Percentiles rank a stretch among this genome's conserved stretches.
These are phyloP conservation scores for Oreochromis mossambicus DNA, from an alignment of 2,797 vertebrate genomes.

Conservation along the genomic window DNA sequence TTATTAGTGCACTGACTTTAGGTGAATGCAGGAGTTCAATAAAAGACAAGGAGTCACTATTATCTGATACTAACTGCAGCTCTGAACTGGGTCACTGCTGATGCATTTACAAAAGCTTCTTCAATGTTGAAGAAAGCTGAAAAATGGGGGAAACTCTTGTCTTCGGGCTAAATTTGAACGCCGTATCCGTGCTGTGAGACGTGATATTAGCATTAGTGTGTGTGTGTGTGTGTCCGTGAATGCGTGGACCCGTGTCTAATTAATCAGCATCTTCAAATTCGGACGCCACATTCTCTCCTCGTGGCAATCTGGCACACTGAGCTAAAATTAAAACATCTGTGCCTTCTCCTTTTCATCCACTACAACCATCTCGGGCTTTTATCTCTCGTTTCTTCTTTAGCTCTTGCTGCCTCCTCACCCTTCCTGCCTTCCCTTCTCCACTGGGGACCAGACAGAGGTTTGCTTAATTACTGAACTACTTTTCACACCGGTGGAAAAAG, in stretches of 20 bases:
- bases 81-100: conserved; percentile 36
- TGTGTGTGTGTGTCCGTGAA: not conserved
- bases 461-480: conserved; percentile 74
- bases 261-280: conserved; percentile 51
- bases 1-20: conserved; percentile 29
- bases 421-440: conserved; percentile 43
- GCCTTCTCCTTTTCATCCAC: conserved; percentile 45
- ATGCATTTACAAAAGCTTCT: conserved; percentile 19
- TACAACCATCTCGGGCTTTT: conserved; percentile 53
- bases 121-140: conserved; percentile 4
- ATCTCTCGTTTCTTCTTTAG: conserved; percentile 50
- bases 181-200: not conserved
- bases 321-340: conserved; percentile 64
- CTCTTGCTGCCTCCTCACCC: conserved; percentile 39
- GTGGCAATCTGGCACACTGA: conserved; percentile 16
- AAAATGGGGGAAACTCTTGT: conserved; percentile 29
- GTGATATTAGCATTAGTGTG: not conserved
- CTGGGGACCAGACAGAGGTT: conserved; percentile 51
- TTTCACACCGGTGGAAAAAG: conserved; percentile 54
- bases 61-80: not conserved
- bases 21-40: conserved; percentile 3
- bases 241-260: conserved; percentile 3
- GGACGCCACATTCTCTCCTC: conserved; percentile 36
- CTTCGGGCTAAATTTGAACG: conserved; percentile 16
- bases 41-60: conserved; percentile 2